phyloP scores from a whole-genome alignment of 1,140 invertebrate species.

The Drosophila melanogaster region DNA sequence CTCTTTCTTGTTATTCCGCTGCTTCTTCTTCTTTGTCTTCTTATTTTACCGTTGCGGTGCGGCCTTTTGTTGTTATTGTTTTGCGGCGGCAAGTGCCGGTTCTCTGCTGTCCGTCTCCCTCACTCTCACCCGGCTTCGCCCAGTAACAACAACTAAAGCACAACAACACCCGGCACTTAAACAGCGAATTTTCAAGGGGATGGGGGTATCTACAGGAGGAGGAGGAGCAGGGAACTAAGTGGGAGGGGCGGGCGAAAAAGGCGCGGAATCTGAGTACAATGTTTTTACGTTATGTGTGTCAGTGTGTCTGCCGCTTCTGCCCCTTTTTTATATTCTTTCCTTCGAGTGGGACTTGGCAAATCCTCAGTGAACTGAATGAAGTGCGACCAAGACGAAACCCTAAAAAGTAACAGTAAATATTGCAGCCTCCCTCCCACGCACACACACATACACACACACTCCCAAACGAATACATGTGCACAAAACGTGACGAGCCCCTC shows the following conservation, averaged over 20 bases:
- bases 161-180: conserved; percentile 40
- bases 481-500: conserved; percentile 60
- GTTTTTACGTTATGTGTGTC: conserved; percentile 68
- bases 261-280: conserved; percentile 45
- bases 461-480: conserved; percentile 19
- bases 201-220: conserved; percentile 2
- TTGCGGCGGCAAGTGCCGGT: conserved; percentile 64
- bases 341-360: conserved; percentile 39
- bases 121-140: conserved; percentile 20
- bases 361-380: conserved; percentile 50
- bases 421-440: conserved; percentile 44
- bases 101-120: conserved; percentile 34
- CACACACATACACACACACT: background rate
- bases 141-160: background rate
- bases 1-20: conserved; percentile 49
- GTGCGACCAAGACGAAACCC: conserved; percentile 56
- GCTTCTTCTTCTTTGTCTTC: conserved; percentile 21
- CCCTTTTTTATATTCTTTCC: conserved; percentile 19
- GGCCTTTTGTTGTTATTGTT: conserved; percentile 73
- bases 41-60: conserved; percentile 35
- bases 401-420: conserved; percentile 58
- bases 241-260: conserved; percentile 30
- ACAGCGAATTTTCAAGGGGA: conserved; percentile 38
- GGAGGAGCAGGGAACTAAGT: conserved; percentile 9
- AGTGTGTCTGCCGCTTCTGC: conserved; percentile 58